Evolutionary conservation across 1,140 invertebrate genomes (phyloP).

Genomic region (Aplysia californica): DNA sequence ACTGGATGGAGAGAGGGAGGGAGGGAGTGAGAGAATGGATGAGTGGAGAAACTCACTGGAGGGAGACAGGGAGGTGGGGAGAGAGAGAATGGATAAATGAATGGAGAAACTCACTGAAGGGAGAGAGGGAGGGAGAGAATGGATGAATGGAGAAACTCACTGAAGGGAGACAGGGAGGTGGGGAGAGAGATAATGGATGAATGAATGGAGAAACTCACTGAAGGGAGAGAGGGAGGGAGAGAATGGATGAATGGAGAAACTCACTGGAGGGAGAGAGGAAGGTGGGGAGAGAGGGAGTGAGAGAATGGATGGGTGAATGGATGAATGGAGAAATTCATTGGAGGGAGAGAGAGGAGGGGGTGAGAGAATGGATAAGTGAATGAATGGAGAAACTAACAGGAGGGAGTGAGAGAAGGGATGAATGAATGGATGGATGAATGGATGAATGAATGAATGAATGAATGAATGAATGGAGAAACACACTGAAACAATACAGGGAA

Average conservation of each 20-base stretch:
- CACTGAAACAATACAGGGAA: background rate
- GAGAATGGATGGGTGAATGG: background rate
- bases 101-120: background rate
- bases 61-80: background rate
- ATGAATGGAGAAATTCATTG: too few relatives aligned
- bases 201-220: background rate
- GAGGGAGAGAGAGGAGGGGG: background rate
- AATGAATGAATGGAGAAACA: background rate
- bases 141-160: background rate
- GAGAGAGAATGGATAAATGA: background rate
- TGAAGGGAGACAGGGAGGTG: background rate
- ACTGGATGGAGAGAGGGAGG: background rate
- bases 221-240: background rate
- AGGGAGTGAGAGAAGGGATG: background rate
- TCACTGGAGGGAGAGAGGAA: background rate
- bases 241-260: background rate
- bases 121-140: background rate
- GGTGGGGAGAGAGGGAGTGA: background rate
- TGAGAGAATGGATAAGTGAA: background rate
- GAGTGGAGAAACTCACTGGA: background rate
- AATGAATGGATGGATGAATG: background rate
- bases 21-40: background rate
- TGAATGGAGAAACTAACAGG: background rate
- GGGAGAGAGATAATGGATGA: background rate
- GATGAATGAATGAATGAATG: background rate